Evolutionary conservation across 2,113 vertebrate genomes (phyloP), one percentile per base, ranked within the genome.

Genomic region (Phocoena sinus): DNA sequence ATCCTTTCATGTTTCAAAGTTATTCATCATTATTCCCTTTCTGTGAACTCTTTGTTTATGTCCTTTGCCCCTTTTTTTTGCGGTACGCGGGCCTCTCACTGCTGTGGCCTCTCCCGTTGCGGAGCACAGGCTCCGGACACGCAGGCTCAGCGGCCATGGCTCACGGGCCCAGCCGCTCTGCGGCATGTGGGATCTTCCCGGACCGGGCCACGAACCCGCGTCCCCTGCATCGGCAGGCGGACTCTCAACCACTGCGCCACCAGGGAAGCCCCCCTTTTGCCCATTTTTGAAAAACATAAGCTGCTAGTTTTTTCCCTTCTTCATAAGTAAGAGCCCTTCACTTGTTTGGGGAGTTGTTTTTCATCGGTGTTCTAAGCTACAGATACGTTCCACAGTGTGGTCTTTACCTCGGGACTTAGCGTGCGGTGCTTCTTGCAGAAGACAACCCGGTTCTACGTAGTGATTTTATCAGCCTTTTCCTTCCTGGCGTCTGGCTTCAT

Each of bases 331-430:
- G n/a, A 38, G 17, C 50, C 17, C 63, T 58, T 36, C 41, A 2
- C 26, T 80, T 18, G 31, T 17, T 33, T 17, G 36, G 36, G 13
- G 50, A 33, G 25, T 23, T 8, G 7, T 36, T 38, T 76, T 21
- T 14, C 6, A 2, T 71, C 65, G 3, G 11, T 13, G 21, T n/a
- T 20, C 2, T 0, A 21, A 20, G 14, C 70, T 3, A 3, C 87
- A 3, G 31, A 9, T 11, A 15, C 1, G 10, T 4, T 36, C 41
- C 56, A 9, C 74, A 38, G 62, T 2, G 67, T 6, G 3, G 8
- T 5, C 10, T 44, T 21, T 7, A 36, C 23, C 80, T 36, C 50
- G 5, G 7, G 68, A 8, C 38, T 12, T 18, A 0, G 31, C 17
- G 1, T 3, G 38, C 4, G 2, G 21, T 1, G 36, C 28, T 12